Evolutionary conservation across 2,888 invertebrate genomes (phyloP).

Genomic region (Volucella inflata): DNA sequence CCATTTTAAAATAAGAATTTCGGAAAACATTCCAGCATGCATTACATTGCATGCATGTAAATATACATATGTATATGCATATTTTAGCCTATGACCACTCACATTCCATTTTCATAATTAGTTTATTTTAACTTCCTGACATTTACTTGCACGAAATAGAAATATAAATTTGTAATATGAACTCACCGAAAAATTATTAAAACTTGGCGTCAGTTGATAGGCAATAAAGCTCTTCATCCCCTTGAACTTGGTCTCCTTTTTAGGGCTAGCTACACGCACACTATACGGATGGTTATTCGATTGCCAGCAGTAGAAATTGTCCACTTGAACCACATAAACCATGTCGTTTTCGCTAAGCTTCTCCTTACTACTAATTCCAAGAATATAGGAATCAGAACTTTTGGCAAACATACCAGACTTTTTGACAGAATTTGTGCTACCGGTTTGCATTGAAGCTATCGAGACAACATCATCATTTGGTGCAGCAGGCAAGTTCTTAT

Average conservation of each 20-base stretch:
- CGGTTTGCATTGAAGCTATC: conserved; percentile 77
- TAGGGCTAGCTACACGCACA: conserved; percentile 96
- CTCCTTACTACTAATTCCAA: conserved; percentile 88
- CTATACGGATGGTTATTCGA: conserved; percentile 89
- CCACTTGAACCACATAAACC: conserved; percentile 89
- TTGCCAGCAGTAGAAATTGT: conserved; percentile 91
- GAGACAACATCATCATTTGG: conserved; percentile 85
- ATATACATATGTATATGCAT: no score
- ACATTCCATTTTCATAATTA: conserved; percentile 8
- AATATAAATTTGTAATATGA: neutral
- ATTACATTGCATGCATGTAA: no score
- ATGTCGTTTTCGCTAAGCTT: conserved; percentile 88
- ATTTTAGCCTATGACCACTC: neutral
- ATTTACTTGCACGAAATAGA: conserved; percentile 14
- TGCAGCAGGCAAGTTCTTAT: conserved; percentile 82
- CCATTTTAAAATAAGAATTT: no score
- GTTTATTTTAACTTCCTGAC: neutral
- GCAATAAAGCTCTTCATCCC: conserved; percentile 99
- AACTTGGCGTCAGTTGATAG: conserved; percentile 97
- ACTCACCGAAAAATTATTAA: conserved; percentile 94
- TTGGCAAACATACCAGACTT: conserved; percentile 95
- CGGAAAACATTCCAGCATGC: no score
- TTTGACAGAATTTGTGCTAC: conserved; percentile 84
- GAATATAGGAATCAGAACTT: conserved; percentile 94
- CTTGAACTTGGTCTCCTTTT: conserved; percentile 98